phyloP scores from a whole-genome alignment of 2,113 vertebrate species.

The Chamaea fasciata region DNA sequence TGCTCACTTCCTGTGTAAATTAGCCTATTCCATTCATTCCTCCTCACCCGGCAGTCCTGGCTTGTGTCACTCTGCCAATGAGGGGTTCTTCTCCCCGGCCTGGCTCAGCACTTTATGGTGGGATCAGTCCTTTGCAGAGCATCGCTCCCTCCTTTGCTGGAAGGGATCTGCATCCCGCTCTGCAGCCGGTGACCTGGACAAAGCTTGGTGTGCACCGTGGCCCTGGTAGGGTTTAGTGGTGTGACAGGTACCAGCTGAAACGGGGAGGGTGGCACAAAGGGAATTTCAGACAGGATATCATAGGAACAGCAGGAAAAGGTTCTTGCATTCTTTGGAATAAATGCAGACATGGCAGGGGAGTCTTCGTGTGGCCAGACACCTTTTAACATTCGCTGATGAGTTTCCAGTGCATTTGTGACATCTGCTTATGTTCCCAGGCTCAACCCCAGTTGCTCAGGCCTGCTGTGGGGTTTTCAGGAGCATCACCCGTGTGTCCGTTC shows the following conservation, averaged over 20 bases:
- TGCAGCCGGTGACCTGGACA: background rate
- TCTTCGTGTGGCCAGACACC: fast-evolving
- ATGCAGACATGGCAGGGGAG: background rate
- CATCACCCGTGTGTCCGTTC: fast-evolving
- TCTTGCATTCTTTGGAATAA: background rate
- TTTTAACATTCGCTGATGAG: fast-evolving
- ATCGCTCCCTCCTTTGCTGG: background rate
- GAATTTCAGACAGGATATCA: background rate
- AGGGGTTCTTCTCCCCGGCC: background rate
- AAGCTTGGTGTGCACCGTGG: fast-evolving
- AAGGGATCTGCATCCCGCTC: background rate
- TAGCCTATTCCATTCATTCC: conserved; percentile 84
- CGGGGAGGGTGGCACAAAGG: background rate
- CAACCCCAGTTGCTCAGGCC: background rate
- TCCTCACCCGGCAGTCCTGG: conserved; percentile 76
- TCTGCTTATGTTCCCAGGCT: background rate
- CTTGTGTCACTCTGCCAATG: conserved; percentile 77
- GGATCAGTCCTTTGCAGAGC: background rate
- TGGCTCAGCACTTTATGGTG: background rate
- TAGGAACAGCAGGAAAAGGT: background rate
- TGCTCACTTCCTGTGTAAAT: conserved; percentile 93
- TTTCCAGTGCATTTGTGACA: fast-evolving
- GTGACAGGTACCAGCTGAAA: background rate
- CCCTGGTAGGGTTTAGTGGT: background rate
- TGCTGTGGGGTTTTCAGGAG: background rate